Base-by-base conservation (phyloP, 2,888 invertebrate species). In the Philhelius pedissequus region DNA sequence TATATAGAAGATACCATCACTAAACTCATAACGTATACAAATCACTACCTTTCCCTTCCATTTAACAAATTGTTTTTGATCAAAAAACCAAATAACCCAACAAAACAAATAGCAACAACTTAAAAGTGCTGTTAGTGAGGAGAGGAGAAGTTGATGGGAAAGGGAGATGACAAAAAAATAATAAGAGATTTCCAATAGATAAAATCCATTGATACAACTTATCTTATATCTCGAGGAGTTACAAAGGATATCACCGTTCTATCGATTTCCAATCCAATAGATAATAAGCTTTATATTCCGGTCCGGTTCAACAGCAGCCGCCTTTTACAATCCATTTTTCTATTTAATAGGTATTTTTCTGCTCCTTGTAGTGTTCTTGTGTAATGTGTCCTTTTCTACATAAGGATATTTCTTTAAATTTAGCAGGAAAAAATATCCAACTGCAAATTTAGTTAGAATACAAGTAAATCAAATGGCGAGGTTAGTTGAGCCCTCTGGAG, bases 221-320 rank as follows among this genome's bases (percentile, higher is more conserved):
- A 30, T 30, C 11, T 40, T 43, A 25, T 30, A 25, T 30, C 68
- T 62, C 58, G 52, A 66, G 74, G 69, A 79, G 73, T 74, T 79
- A 74, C 74, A 83, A 70, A 54, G 74, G 74, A 79, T 75, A 79
- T 75, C 18, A 30, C 64, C 70, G 70, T 83, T 83, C 79, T 64
- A 79, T 83, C 83, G 74, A 83, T 83, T 83, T 58, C 64, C 74
- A 83, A 78, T 83, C 74, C 79, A 70, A 79, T 64, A 74, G 74
- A 75, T 83, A 83, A 79, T 75, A 79, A 83, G 83, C 83, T 75
- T 74, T 83, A 66, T 79, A 73, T 75, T 45, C 62, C 50, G 50
- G 74, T 74, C 79, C 56, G 66, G 83, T 64, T 74, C 83, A 75
- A 66, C 75, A 74, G 74, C 60, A 69, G 62, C 43, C 32, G 60